Percentiles rank a stretch among this genome's conserved stretches.
Conservation (phyloP, 2,797 vertebrate genomes). For the Anguilla pacifica region DNA sequence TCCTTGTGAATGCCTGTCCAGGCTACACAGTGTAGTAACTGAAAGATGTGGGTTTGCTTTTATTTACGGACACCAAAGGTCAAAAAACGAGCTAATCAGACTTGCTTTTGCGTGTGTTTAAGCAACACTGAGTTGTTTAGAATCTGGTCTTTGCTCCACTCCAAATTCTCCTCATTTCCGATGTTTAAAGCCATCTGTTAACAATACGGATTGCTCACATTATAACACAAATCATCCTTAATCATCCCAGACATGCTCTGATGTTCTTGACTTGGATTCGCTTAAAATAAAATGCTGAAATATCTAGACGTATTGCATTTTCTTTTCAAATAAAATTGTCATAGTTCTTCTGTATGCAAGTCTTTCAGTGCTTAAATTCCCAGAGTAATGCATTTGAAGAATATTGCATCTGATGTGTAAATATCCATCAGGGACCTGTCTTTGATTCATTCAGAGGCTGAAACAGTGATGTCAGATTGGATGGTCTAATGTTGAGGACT, state of each 20-base stretch:
- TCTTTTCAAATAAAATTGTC: not conserved
- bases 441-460: not conserved
- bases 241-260: slow-evolving; percentile 54
- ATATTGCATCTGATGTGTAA: not conserved
- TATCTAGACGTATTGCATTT: not conserved
- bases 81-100: slow-evolving; percentile 4
- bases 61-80: not conserved
- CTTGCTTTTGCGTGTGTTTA: slow-evolving; percentile 38
- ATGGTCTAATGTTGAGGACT: not conserved
- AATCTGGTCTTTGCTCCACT: slow-evolving; percentile 51
- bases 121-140: slow-evolving; percentile 48
- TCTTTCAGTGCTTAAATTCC: not conserved
- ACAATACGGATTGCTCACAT: slow-evolving; percentile 53
- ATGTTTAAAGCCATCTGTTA: slow-evolving; percentile 70
- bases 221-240: slow-evolving; percentile 63
- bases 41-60: not conserved
- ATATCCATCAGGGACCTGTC: not conserved
- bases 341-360: not conserved
- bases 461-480: not conserved
- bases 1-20: not conserved
- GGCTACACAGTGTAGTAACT: not conserved
- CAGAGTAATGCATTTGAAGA: not conserved
- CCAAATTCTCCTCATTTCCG: slow-evolving; percentile 49
- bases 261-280: slow-evolving; percentile 25
- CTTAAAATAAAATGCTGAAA: not conserved